Base-by-base conservation (phyloP, 2,113 vertebrate genomes). In the Hassar affinis region DNA sequence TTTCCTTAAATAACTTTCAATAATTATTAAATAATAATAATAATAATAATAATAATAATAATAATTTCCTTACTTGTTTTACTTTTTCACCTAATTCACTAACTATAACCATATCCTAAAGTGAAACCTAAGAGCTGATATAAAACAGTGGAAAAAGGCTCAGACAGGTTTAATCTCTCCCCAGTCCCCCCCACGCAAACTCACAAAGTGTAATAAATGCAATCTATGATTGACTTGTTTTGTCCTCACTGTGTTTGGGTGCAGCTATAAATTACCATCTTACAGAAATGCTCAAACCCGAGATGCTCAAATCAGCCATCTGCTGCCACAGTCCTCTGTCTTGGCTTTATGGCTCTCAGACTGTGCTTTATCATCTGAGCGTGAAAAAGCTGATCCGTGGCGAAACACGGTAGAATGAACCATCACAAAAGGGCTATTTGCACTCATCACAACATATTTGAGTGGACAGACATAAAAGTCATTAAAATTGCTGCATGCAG, bases 351-450 rank as follows among this genome's bases (percentile, higher is more conserved):
- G 49, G 51, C 51, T 68, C 66, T 49, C 42, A 59, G 25, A 6
- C 69, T 7, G 61, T 51, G 64, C 75, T 82, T 35, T 76, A 79
- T 85, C 83, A 79, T 38, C 83, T 61, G 81, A 82, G 66, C 30
- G 52, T 78, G 80, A 83, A 87, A 85, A 80, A 27, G 52, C 35
- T 30, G 64, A 79, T 42, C 75, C 12, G 6, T 68, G 47, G 81
- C 75, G 56, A 82, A 79, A 47, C 79, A 35, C 4, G 51, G 52
- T 25, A 81, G 83, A 87, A 87, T 76, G 80, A 85, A 85, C n/a
- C 80, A 68, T 84, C 68, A 82, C 85, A 83, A 77, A 76, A 74
- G 71, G 54, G 72, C 66, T 87, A 83, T 85, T 87, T 80, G 80
- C 52, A 54, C 84, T 76, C 86, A 85, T 87, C 83, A 78, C 79